phyloP scores from a whole-genome alignment of 2,888 invertebrate species.

The Eupithecia pulchellata region DNA sequence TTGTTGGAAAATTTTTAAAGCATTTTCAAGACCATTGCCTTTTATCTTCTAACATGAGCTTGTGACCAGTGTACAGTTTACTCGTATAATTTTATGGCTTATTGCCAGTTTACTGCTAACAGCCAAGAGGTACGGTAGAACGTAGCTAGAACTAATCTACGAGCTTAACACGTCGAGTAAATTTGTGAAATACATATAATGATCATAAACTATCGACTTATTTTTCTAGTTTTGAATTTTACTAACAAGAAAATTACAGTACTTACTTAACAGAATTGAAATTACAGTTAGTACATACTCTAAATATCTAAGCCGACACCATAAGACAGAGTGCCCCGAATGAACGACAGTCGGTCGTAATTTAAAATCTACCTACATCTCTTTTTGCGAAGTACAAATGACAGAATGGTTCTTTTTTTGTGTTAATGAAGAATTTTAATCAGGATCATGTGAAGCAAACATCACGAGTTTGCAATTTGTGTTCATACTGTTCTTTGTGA shows the following conservation, averaged over 20 bases:
- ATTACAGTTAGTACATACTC: too few species aligned
- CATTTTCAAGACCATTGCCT: slow-evolving; percentile 25
- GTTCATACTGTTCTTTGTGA: not conserved
- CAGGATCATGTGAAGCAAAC: not conserved
- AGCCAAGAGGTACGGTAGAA: slow-evolving; percentile 15
- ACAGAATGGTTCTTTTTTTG: not conserved
- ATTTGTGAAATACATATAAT: not conserved
- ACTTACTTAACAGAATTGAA: too few species aligned
- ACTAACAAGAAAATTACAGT: too few species aligned
- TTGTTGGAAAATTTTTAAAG: slow-evolving; percentile 12
- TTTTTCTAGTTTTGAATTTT: too few species aligned
- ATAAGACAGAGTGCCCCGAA: too few species aligned
- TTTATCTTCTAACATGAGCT: slow-evolving; percentile 31
- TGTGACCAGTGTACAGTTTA: slow-evolving; percentile 29
- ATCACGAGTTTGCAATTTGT: not conserved
- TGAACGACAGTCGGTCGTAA: not conserved
- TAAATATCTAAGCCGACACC: too few species aligned
- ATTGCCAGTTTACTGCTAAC: slow-evolving; percentile 39
- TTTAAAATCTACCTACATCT: not conserved
- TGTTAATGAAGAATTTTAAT: not conserved
- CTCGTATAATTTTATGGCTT: slow-evolving; percentile 42
- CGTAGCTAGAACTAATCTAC: slow-evolving; percentile 6
- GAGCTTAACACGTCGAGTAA: not conserved
- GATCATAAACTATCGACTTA: too few species aligned
- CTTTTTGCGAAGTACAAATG: not conserved